phyloP scores from a whole-genome alignment of 92 coral and sea anemone species.

The Porites divaricata region DNA sequence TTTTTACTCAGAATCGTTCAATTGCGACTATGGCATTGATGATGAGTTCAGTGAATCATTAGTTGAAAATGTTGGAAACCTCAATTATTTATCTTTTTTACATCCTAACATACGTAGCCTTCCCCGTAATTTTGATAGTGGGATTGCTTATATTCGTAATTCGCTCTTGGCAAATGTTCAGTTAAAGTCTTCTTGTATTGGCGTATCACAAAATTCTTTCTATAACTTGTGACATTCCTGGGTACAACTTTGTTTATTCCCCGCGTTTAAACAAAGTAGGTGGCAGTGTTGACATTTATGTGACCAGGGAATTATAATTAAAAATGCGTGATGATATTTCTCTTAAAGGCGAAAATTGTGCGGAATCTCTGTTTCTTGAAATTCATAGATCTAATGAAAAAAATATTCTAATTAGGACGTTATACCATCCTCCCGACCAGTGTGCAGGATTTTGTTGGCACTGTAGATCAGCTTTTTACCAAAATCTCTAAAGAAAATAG shows the following conservation, averaged over 20 bases:
- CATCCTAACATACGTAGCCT: neutral
- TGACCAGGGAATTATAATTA: no score
- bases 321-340: neutral
- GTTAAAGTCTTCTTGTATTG: neutral
- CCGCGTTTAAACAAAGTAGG: neutral
- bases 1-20: neutral
- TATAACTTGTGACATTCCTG: no score
- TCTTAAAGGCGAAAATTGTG: neutral
- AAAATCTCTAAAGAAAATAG: no score
- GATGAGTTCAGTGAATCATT: no score
- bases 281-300: neutral
- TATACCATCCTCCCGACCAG: neutral
- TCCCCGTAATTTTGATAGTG: neutral
- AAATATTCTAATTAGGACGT: neutral
- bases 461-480: no score
- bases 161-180: neutral
- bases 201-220: no score
- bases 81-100: neutral
- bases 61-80: no score
- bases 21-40: neutral
- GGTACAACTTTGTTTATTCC: no score
- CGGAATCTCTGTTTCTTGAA: neutral
- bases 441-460: neutral
- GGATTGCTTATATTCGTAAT: neutral
- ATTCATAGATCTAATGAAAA: neutral